These are phyloP conservation scores for Sarcophaga peregrina DNA, from an alignment of 1,140 invertebrate genomes.

Conservation along the genomic window DNA sequence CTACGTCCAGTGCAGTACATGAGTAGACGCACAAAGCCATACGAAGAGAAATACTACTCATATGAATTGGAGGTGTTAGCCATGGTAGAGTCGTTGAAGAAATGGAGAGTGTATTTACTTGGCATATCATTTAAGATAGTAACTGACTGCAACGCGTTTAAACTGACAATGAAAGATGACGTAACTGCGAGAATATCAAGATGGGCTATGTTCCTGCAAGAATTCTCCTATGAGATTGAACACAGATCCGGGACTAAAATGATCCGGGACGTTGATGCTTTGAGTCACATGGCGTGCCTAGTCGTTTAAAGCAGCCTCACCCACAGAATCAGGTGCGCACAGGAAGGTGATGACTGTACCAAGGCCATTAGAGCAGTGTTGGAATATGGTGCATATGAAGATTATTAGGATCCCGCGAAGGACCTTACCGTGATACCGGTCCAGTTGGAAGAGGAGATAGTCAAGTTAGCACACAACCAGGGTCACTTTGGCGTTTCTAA, in stretches of 20 bases:
- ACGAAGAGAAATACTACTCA: constrained; percentile 15
- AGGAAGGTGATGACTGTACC: not conserved
- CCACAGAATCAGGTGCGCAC: not conserved
- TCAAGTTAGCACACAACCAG: not conserved
- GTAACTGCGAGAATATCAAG: not conserved
- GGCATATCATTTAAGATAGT: too few relatives aligned
- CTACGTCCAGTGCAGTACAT: constrained; percentile 14
- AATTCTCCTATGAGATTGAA: constrained; percentile 28
- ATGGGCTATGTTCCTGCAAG: constrained; percentile 31
- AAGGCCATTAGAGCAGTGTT: not conserved
- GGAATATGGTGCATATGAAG: not conserved
- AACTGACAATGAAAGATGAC: not conserved
- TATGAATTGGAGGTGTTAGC: not conserved
- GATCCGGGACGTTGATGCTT: constrained; percentile 1
- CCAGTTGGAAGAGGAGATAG: constrained; percentile 21
- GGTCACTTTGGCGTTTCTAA: not conserved
- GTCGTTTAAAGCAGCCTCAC: not conserved
- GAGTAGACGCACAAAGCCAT: constrained; percentile 9
- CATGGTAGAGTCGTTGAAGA: not conserved
- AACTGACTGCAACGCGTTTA: constrained; percentile 1
- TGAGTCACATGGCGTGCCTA: constrained; percentile 1
- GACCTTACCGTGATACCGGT: constrained; percentile 18
- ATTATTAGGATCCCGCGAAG: not conserved
- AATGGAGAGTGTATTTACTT: not conserved
- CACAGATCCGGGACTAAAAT: not conserved